A percentile compares a stretch with the other conserved stretches of the same genome.
These are phyloP conservation scores for Chrysocyon brachyurus DNA, from an alignment of 2,797 vertebrate genomes.

Conservation along the genomic window DNA sequence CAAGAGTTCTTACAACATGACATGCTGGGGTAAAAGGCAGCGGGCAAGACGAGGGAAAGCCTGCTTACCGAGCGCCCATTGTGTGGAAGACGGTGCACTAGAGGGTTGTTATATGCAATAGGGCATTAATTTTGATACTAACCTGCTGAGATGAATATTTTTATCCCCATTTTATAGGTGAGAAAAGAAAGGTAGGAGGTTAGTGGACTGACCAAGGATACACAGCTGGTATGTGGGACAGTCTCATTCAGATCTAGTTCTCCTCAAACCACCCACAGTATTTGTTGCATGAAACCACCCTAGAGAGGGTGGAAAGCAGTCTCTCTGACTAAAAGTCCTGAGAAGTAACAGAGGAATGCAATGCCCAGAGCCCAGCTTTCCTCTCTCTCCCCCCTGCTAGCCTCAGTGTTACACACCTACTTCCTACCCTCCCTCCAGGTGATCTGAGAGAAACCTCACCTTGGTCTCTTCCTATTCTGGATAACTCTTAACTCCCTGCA, in stretches of 20 bases:
- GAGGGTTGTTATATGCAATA: neutral
- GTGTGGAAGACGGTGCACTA: neutral
- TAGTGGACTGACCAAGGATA: neutral
- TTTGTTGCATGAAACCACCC: neutral
- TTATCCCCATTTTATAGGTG: slow-evolving; percentile 19
- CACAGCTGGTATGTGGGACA: neutral
- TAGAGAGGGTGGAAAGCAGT: neutral
- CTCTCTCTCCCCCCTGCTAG: neutral
- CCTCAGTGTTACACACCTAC: neutral
- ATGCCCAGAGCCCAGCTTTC: neutral
- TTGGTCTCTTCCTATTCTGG: neutral
- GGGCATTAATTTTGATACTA: slow-evolving; percentile 35
- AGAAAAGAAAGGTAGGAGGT: neutral
- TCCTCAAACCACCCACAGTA: neutral
- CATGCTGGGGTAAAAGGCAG: neutral
- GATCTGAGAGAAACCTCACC: neutral
- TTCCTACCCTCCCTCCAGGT: neutral
- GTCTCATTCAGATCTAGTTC: neutral
- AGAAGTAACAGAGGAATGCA: neutral
- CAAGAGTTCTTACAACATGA: neutral
- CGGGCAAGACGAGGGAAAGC: neutral
- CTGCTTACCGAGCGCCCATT: neutral
- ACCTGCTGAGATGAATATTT: neutral
- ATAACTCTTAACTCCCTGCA: neutral
- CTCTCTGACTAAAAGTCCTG: neutral